Conservation (phyloP, 2,113 vertebrate species). For the Hipposideros armiger region DNA sequence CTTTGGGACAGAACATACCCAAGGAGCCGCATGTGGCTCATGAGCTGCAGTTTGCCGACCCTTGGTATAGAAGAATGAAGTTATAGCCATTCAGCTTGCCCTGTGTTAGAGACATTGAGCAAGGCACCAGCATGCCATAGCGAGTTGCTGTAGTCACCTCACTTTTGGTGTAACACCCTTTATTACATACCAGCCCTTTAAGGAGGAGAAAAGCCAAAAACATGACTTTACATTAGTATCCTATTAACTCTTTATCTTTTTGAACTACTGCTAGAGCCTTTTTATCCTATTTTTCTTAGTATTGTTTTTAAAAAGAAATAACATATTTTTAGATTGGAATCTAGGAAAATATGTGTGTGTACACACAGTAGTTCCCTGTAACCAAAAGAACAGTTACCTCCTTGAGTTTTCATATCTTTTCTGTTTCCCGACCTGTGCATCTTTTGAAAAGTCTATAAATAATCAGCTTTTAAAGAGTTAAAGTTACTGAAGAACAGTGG, state of each 20-base stretch:
- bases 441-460: conserved; percentile 57
- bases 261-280: not conserved
- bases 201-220: conserved; percentile 25
- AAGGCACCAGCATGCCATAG: not conserved
- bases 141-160: conserved; percentile 27
- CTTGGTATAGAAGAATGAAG: not conserved
- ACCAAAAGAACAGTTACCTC: conserved; percentile 29
- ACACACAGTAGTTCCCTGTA: not conserved
- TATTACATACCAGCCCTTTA: not conserved
- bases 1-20: too few species aligned
- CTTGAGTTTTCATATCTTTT: conserved; percentile 57
- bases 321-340: conserved; percentile 26
- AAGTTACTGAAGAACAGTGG: conserved; percentile 1
- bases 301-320: conserved; percentile 57
- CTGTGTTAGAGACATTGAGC: not conserved
- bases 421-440: conserved; percentile 36
- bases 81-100: not conserved
- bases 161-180: conserved; percentile 26
- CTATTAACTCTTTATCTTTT: conserved; percentile 3
- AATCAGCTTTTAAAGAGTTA: conserved; percentile 40
- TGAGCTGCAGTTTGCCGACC: too few species aligned
- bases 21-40: too few species aligned
- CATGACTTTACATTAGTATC: not conserved
- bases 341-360: conserved; percentile 26
- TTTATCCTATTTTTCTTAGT: conserved; percentile 37